Base-by-base conservation (phyloP, 2,888 invertebrate genomes). In the Dynastes tityus region DNA sequence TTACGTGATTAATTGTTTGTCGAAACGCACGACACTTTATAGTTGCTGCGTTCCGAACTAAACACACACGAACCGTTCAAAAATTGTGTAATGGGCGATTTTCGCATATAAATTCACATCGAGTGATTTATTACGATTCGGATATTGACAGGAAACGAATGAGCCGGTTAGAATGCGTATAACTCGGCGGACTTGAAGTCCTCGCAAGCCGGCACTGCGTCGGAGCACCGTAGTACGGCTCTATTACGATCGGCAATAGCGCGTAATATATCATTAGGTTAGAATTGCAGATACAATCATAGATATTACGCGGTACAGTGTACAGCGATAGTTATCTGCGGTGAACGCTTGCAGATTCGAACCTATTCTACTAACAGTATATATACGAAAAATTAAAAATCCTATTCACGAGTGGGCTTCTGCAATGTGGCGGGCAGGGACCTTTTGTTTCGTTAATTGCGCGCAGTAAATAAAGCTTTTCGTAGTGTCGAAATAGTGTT, bases 101-200 rank as follows among this genome's bases (percentile, higher is more conserved):
- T 71, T 71, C 70, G 70, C 70, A 55, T 71, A 55, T 71, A 71
- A 71, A 71, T 51, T 55, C 53, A 51, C 70, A 32, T 53, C 6
- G 55, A 71, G 55, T 55, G 70, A 71, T 71, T 71, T 71, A 71
- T 32, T 55, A 53, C 55, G 55, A 29, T 55, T 53, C 55, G 29
- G 70, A 71, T 71, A 71, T 55, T 71, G 70, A 71, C 55, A 71
- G 70, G 55, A 55, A 71, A 71, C 70, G 65, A 65, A 65, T 40
- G 37, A 65, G 40, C 40, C 65, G 65, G n/a, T 65, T 55, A 55
- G 13, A 55, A 55, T 55, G 13, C 53, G 51, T 51, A 11, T n/a
- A 22, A 22, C 51, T 51, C 51, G 9, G 11, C 51, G 37, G 11
- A n/a, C 53, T n/a, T 11, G 53, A n/a, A 16, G 16, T 16, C 53